phyloP scores from a whole-genome alignment of 1,140 invertebrate species.

The Diorhabda sublineata region DNA sequence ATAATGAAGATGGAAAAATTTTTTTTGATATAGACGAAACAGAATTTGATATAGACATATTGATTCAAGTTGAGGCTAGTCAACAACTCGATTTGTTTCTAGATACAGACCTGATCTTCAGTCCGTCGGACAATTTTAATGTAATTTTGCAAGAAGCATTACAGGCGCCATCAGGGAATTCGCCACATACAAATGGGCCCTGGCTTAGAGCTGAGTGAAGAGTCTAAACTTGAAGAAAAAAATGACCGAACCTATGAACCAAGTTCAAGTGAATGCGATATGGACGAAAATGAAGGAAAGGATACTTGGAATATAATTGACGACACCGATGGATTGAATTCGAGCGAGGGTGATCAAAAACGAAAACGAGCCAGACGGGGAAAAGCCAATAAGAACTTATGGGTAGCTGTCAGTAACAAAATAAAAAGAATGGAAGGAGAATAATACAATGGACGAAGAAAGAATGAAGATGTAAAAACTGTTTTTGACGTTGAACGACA shows the following conservation, averaged over 20 bases:
- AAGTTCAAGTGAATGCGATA: slow-evolving; percentile 7
- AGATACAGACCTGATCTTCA: slow-evolving; percentile 3
- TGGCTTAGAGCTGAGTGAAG: slow-evolving; percentile 4
- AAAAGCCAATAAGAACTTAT: slow-evolving; percentile 7
- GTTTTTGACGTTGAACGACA: too few relatives aligned
- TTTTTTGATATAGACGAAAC: slow-evolving; percentile 3
- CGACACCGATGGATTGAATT: not conserved
- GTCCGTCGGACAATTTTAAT: not conserved
- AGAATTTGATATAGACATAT: slow-evolving; percentile 9
- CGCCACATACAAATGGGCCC: slow-evolving; percentile 4
- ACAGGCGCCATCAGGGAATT: not conserved
- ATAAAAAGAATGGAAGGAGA: too few relatives aligned
- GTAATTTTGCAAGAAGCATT: not conserved
- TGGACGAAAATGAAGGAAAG: slow-evolving; percentile 5
- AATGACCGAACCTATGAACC: slow-evolving; percentile 10
- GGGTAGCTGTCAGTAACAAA: slow-evolving; percentile 6
- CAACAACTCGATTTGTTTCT: slow-evolving; percentile 7
- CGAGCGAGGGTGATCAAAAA: not conserved
- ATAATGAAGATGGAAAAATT: too few relatives aligned
- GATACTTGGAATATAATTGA: slow-evolving; percentile 2
- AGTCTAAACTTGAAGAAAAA: slow-evolving; percentile 6
- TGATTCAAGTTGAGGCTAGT: slow-evolving; percentile 3
- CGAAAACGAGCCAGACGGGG: slow-evolving; percentile 5
- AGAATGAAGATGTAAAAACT: too few relatives aligned
- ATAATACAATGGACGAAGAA: too few relatives aligned